phyloP scores from a whole-genome alignment of 2,113 vertebrate species.

The Entelurus aequoreus region DNA sequence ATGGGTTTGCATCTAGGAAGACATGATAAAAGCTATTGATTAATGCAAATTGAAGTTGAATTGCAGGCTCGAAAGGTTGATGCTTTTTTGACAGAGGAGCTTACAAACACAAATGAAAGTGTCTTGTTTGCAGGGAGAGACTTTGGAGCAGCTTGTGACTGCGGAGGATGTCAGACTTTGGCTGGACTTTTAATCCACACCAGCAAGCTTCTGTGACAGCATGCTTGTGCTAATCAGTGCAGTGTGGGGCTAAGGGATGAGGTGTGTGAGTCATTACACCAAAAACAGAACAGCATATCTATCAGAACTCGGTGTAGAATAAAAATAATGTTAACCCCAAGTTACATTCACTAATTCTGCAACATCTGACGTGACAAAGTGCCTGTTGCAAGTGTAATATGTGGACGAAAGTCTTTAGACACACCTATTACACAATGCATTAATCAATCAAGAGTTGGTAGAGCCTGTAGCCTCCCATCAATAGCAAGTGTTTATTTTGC shows the following conservation, averaged over 20 bases:
- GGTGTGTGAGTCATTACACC: background rate
- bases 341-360: no score
- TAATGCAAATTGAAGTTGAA: background rate
- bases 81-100: background rate
- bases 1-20: conserved; percentile 48
- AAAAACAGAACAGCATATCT: no score
- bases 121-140: background rate
- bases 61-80: background rate
- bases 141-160: background rate
- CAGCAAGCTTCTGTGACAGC: conserved; percentile 8
- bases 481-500: no score
- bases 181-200: conserved; percentile 23
- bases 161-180: conserved; percentile 12
- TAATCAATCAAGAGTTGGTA: no score
- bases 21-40: background rate
- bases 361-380: no score
- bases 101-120: conserved; percentile 1
- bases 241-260: conserved; percentile 11
- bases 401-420: no score
- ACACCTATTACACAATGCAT: no score
- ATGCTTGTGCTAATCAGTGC: conserved; percentile 20
- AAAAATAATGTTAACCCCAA: no score
- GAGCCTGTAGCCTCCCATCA: no score
- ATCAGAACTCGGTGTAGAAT: no score
- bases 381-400: no score